Conservation (phyloP, 2,888 invertebrate genomes). For the Chouioia cunea region DNA sequence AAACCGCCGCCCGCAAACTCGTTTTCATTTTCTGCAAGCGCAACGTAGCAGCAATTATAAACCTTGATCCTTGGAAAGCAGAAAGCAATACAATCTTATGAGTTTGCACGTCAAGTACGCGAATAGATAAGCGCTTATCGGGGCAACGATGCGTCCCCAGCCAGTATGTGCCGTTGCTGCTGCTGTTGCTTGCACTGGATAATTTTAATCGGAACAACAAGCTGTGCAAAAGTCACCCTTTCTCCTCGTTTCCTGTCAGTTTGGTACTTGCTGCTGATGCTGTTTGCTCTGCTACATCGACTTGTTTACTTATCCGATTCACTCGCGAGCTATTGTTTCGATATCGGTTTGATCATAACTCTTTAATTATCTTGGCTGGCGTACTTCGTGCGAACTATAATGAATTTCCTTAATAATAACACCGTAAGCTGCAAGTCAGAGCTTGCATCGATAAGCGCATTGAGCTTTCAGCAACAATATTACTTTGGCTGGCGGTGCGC, state of each 20-base stretch:
- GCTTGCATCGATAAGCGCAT: conserved; percentile 33
- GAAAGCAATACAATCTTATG: not conserved
- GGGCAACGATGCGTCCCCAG: not conserved
- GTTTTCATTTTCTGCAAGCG: conserved; percentile 2
- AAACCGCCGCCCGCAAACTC: conserved; percentile 26
- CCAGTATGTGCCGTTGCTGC: not conserved
- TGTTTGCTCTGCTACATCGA: no score
- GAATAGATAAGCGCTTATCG: conserved; percentile 2
- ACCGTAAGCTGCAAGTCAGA: conserved; percentile 25
- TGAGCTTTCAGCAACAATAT: conserved; percentile 28
- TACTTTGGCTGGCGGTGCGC: conserved; percentile 22
- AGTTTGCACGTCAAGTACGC: no score
- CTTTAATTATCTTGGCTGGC: no score
- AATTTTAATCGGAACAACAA: no score
- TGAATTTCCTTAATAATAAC: conserved; percentile 25
- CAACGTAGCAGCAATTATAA: not conserved
- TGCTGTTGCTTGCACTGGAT: not conserved
- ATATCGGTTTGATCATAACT: no score
- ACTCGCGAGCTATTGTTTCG: no score
- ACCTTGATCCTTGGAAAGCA: not conserved
- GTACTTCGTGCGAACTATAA: not conserved
- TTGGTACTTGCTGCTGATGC: no score
- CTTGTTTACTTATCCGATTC: no score
- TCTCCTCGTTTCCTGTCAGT: no score
- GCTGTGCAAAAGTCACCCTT: no score